A percentile compares a stretch with the other conserved stretches of the same genome.
Evolutionary conservation across 2,888 invertebrate species (phyloP).

Genomic region (Rhamphomyia laevipes): DNA sequence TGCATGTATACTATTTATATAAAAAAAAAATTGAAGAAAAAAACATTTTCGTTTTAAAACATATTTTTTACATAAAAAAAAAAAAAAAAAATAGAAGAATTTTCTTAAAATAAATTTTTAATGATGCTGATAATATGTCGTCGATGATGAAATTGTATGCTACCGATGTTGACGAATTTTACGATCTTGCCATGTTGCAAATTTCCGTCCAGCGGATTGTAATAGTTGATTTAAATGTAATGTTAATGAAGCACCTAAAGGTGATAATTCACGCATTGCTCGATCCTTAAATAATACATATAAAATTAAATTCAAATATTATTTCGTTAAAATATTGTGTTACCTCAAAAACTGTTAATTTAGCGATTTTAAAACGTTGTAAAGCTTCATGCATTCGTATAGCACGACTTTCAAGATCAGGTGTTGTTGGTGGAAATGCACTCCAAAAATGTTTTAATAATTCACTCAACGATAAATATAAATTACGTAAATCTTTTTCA

Average conservation of each 20-base stretch:
- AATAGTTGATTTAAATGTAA: constrained; percentile 80
- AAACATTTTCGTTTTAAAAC: no score
- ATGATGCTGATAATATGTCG: background rate
- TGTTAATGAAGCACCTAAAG: constrained; percentile 66
- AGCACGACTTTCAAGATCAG: constrained; percentile 64
- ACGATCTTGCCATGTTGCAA: constrained; percentile 73
- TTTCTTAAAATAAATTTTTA: no score
- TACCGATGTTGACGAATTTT: constrained; percentile 43
- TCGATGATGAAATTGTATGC: constrained; percentile 14
- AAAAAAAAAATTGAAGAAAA: no score
- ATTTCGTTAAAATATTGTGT: no score
- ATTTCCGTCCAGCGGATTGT: constrained; percentile 75
- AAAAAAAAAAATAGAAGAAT: no score
- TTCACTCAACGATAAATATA: constrained; percentile 81
- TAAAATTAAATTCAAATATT: background rate
- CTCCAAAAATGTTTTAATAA: constrained; percentile 90
- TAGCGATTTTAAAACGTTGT: constrained; percentile 75
- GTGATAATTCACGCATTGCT: constrained; percentile 67
- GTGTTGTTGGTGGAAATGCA: constrained; percentile 73
- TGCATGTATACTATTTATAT: no score
- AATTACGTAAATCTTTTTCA: constrained; percentile 68
- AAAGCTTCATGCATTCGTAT: constrained; percentile 83
- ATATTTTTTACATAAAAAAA: no score
- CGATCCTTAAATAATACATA: constrained; percentile 48
- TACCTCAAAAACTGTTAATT: constrained; percentile 76